Evolutionary conservation across 2,888 invertebrate genomes (phyloP), one percentile per base, ranked within the genome.

Genomic region (Eristalis arbustorum): DNA sequence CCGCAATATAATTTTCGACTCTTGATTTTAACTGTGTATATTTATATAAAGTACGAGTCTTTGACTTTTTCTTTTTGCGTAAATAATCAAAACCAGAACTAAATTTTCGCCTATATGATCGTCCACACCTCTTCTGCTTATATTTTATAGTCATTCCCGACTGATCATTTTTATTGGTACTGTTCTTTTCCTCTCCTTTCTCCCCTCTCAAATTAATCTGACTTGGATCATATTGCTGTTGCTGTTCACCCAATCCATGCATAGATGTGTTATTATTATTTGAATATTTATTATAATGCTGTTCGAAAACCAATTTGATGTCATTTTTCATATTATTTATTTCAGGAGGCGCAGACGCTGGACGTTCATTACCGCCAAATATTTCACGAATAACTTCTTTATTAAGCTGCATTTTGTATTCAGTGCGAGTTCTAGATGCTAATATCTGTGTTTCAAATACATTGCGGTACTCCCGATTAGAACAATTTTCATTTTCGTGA

Each of bases 21-120:
- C 62, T 75, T 11, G 64, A 23, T 57, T 82, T 87, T 22, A 78
- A 49, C 18, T 72, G 68, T 10, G 82, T 31, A 13, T 72, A 82
- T 28, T 75, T 87, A 13, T 71, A 66, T 11, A 87, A 59, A 6
- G 74, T 11, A 63, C 61, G 77, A 1, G 31, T 93, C 1, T 94
- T 92, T 62, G 95, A 94, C 91, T 97, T 97, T 92, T 98, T 98
- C 93, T 97, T 97, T 91, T 98, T 98, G 42, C 97, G 94, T 84
- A 98, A 97, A 89, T 98, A 98, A 93, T 98, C 98, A 92, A 98
- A 98, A 2, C 93, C 93, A 5, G 93, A 93, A 84, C 93, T 93
- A 6, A 92, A 92, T 87, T 92, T 93, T n/a, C 92, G 90, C 0
- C 92, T 89, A 56, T 91, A 84, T 89, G 91, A 91, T 83, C 91